Evolutionary conservation across 2,113 vertebrate genomes (phyloP), one percentile per base, ranked within the genome.

Genomic region (Clinocottus analis): DNA sequence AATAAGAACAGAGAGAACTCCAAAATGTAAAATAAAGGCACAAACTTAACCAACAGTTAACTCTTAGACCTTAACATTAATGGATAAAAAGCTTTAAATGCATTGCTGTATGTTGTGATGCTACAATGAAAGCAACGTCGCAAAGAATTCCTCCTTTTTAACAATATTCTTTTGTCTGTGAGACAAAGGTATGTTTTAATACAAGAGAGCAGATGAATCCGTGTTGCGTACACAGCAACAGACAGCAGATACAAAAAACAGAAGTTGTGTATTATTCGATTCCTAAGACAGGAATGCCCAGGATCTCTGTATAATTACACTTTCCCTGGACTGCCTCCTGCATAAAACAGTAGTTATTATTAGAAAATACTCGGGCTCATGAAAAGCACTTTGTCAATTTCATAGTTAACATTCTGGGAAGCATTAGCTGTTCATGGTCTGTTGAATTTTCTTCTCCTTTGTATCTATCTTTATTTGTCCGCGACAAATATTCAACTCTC

Each of bases 331-430:
- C 27, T 23, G 19, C 41, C 16, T 7, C 17, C 64, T 53, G 41
- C 41, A 51, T 75, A 29, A 70, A 60, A 64, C 51, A 51, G 27
- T 23, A 31, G 13, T 35, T 53, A 7, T 27, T 23, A 72, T 72
- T 37, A 60, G 45, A 43, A 69, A 61, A 67, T 29, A 35, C 39
- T 61, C 33, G 19, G 39, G 33, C 41, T 51, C 35, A 58, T 64
- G 21, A 13, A 27, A n/a, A 65, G 7, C 17, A 29, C 23, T n/a
- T 19, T 43, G 10, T 9, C 1, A 17, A 29, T 55, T 31, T 71
- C 33, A 51, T 12, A 65, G 10, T 3, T 61, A n/a, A 61, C n/a
- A 59, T 73, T 65, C 43, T 43, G 0, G 17, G 13, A 73, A 60
- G 19, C 21, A 43, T 31, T 55, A 27, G 35, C 27, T 23, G 16